Conservation (phyloP, 1,140 invertebrate genomes). For the Nephila pilipes region DNA sequence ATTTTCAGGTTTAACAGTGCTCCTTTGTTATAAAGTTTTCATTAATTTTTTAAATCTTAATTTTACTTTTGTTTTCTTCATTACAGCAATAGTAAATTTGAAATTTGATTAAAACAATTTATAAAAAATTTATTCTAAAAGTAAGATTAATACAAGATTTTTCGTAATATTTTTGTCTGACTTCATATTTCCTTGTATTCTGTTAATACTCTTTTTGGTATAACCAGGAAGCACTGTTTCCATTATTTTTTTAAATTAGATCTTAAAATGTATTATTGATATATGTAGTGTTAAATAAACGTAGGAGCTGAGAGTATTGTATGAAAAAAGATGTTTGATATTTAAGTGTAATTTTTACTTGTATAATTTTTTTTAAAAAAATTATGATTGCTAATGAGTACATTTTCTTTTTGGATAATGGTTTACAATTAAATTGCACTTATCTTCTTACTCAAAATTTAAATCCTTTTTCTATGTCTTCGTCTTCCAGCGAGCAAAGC, state of each 20-base stretch:
- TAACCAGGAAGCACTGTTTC: conserved; percentile 16
- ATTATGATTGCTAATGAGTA: not conserved
- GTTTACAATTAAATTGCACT: not conserved
- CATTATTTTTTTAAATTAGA: not conserved
- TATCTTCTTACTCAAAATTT: not conserved
- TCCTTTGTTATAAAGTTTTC: not conserved
- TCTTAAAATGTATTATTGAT: not conserved
- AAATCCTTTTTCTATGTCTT: conserved; percentile 43
- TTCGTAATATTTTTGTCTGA: not conserved
- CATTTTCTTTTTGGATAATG: not conserved
- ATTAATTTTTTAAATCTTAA: not conserved
- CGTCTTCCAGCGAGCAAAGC: conserved; percentile 72
- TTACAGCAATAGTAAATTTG: not conserved
- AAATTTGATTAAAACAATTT: not conserved
- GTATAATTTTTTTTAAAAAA: conserved; percentile 7
- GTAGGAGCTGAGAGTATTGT: not conserved
- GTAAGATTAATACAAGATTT: too few species aligned
- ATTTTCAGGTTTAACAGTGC: not conserved
- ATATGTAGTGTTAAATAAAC: not conserved
- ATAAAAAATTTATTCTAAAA: too few species aligned
- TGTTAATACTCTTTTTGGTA: not conserved
- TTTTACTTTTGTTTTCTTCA: not conserved
- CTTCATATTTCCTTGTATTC: not conserved
- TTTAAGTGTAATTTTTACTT: conserved; percentile 3
- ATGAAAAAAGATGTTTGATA: conserved; percentile 4